Conservation (phyloP, 2,888 invertebrate genomes). For the Noctua janthina region DNA sequence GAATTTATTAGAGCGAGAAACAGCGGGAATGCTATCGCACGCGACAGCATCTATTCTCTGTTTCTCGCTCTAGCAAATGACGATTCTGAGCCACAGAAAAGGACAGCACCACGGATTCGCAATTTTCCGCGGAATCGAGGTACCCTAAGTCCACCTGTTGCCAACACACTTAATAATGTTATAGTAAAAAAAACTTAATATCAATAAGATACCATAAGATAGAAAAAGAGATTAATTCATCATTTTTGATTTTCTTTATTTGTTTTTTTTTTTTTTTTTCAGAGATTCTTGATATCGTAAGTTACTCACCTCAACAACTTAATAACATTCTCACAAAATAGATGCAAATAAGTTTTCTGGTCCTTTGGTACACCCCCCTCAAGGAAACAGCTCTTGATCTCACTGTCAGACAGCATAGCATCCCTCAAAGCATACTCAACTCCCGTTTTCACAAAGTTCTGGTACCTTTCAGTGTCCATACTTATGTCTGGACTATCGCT, state of each 20-base stretch:
- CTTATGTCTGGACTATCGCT: constrained; percentile 80
- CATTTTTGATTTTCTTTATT: no score
- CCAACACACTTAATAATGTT: background rate
- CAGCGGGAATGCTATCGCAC: background rate
- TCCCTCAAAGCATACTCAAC: constrained; percentile 85
- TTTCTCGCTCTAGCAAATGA: background rate
- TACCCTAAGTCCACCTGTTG: background rate
- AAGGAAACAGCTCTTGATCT: constrained; percentile 82
- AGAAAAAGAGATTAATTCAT: no score
- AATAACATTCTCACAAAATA: constrained; percentile 84
- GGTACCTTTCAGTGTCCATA: constrained; percentile 83
- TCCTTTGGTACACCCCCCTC: constrained; percentile 75
- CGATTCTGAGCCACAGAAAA: background rate
- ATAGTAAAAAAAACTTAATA: background rate
- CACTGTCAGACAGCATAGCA: constrained; percentile 81
- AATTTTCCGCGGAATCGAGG: no score
- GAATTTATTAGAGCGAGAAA: background rate
- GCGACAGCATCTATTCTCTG: background rate
- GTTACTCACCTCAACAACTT: constrained; percentile 82
- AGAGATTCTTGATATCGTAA: no score
- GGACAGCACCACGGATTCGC: no score
- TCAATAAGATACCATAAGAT: no score
- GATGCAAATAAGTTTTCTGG: constrained; percentile 86
- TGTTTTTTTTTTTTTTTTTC: no score
- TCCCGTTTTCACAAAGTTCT: constrained; percentile 81